Percentiles rank a stretch among this genome's conserved stretches.
Conservation (phyloP, 2,888 invertebrate species). For the Chrysolina oricalcia region DNA sequence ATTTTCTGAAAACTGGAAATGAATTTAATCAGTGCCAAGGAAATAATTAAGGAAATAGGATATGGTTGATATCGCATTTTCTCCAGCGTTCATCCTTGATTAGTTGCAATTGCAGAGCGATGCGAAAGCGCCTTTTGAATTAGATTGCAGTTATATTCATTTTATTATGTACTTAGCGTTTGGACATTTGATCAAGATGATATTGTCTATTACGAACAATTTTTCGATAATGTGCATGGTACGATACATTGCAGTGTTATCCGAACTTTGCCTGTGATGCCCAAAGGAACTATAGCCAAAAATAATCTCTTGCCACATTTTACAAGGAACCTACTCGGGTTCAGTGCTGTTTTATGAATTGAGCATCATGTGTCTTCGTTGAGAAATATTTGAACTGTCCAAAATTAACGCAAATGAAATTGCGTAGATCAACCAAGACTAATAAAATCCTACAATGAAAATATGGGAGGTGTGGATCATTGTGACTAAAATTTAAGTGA, state of each 20-base stretch:
- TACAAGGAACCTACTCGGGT: too few species aligned
- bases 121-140: neutral
- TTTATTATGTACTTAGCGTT: neutral
- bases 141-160: constrained; percentile 17
- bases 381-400: too few species aligned
- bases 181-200: neutral
- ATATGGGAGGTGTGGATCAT: too few species aligned
- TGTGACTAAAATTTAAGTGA: too few species aligned
- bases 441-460: too few species aligned
- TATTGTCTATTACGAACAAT: too few species aligned
- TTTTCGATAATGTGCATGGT: constrained; percentile 12
- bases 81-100: neutral
- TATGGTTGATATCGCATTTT: neutral
- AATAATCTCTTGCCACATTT: too few species aligned
- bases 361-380: too few species aligned
- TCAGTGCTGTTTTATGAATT: too few species aligned
- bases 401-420: too few species aligned
- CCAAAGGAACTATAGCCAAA: constrained; percentile 60
- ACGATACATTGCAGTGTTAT: constrained; percentile 24
- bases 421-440: too few species aligned
- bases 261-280: constrained; percentile 47
- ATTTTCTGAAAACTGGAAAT: neutral
- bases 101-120: constrained; percentile 7
- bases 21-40: neutral
- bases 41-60: constrained; percentile 8